Evolutionary conservation across 1,140 invertebrate species (phyloP).

Genomic region (Helicoverpa zea): DNA sequence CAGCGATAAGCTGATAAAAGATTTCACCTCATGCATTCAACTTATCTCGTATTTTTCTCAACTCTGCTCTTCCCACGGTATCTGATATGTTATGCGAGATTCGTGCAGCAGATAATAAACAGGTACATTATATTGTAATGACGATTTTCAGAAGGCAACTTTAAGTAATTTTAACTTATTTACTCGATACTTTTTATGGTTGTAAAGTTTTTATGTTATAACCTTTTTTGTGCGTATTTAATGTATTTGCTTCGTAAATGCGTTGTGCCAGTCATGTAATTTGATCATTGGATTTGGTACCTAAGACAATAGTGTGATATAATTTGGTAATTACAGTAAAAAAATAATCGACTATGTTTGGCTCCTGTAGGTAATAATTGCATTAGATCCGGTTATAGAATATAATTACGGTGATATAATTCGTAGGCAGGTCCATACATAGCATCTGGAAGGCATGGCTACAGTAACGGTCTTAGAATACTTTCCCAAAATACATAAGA

Average conservation of each 20-base stretch:
- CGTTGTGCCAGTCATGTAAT: background rate
- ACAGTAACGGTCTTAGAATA: too few species aligned
- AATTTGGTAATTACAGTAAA: background rate
- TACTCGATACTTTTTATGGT: background rate
- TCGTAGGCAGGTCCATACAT: too few species aligned
- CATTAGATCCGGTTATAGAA: too few species aligned
- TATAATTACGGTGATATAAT: too few species aligned
- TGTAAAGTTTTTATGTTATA: background rate
- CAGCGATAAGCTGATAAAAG: conserved; percentile 50
- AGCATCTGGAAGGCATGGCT: too few species aligned
- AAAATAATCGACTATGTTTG: background rate
- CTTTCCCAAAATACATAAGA: too few species aligned
- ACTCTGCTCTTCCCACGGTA: conserved; percentile 56
- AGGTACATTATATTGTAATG: conserved; percentile 29
- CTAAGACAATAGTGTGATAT: background rate
- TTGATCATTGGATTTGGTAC: background rate
- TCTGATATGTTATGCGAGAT: conserved; percentile 51
- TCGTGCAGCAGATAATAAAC: conserved; percentile 41
- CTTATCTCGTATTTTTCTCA: conserved; percentile 26
- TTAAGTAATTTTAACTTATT: conserved; percentile 15
- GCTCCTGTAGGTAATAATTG: too few species aligned
- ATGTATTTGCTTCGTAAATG: background rate
- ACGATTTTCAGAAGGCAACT: conserved; percentile 15
- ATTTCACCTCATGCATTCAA: conserved; percentile 42
- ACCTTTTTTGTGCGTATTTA: conserved; percentile 1